Evolutionary conservation across 2,888 invertebrate genomes (phyloP).

Genomic region (Orthosia cruda): DNA sequence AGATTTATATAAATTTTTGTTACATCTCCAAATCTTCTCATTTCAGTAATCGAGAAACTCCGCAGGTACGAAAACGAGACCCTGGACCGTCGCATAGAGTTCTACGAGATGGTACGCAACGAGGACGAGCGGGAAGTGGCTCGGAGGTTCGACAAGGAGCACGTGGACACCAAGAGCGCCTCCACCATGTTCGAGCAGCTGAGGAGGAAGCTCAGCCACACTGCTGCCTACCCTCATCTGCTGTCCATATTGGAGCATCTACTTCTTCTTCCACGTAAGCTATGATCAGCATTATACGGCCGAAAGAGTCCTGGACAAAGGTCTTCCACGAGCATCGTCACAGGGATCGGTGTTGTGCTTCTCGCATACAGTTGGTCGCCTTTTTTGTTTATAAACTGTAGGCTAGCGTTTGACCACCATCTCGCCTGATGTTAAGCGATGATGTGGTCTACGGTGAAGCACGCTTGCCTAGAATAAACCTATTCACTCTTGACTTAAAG

Average conservation of each 20-base stretch:
- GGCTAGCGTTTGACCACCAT: no score
- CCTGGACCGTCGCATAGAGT: conserved; percentile 98
- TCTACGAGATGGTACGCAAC: conserved; percentile 99
- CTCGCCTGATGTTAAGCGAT: no score
- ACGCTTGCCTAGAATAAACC: no score
- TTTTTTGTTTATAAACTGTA: no score
- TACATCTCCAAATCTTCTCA: neutral
- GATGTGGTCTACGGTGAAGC: no score
- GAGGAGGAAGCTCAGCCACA: conserved; percentile 97
- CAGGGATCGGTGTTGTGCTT: no score
- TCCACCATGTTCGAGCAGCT: conserved; percentile 98
- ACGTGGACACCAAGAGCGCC: conserved; percentile 98
- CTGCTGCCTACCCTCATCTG: conserved; percentile 98
- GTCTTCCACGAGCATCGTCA: no score
- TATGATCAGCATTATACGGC: neutral
- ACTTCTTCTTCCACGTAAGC: conserved; percentile 94
- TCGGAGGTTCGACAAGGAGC: conserved; percentile 97
- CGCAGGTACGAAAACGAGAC: conserved; percentile 98
- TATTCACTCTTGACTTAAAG: no score
- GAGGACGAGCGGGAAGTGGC: conserved; percentile 99
- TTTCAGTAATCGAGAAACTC: conserved; percentile 96
- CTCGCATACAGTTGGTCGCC: conserved; percentile 77
- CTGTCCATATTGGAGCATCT: conserved; percentile 97
- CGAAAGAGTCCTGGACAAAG: no score
- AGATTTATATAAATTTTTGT: no score